A percentile compares a stretch with the other conserved stretches of the same genome.
phyloP scores from a whole-genome alignment of 2,888 invertebrate species.

The Incurvaria masculella region DNA sequence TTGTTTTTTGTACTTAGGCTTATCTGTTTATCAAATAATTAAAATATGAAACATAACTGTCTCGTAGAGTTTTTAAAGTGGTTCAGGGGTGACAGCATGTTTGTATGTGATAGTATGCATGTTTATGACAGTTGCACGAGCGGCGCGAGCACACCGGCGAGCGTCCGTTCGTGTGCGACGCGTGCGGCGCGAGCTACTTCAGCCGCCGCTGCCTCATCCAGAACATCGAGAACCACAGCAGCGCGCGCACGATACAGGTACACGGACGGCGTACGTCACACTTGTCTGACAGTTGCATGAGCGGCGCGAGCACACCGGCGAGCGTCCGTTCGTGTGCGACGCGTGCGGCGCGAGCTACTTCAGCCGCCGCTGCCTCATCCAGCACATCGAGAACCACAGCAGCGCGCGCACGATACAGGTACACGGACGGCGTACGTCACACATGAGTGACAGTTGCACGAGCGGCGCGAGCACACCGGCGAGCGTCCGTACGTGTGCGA shows the following conservation, averaged over 20 bases:
- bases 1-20: no score
- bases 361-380: constrained; percentile 21
- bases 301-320: constrained; percentile 17
- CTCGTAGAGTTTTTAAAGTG: no score
- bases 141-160: constrained; percentile 18
- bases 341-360: constrained; percentile 19
- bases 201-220: constrained; percentile 21
- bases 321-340: constrained; percentile 17
- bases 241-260: constrained; percentile 15
- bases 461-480: constrained; percentile 6
- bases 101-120: no score
- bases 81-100: no score
- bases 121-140: constrained; percentile 19
- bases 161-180: constrained; percentile 17
- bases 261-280: no score
- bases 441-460: no score
- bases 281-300: constrained; percentile 14
- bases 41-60: no score
- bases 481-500: constrained; percentile 7
- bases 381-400: constrained; percentile 21
- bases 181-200: constrained; percentile 20
- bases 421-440: no score
- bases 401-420: constrained; percentile 15
- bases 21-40: no score
- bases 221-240: constrained; percentile 20